Percentiles rank a stretch among this genome's conserved stretches.
Evolutionary conservation across 2,888 invertebrate genomes (phyloP).

Genomic region (Nymphalis c-album): DNA sequence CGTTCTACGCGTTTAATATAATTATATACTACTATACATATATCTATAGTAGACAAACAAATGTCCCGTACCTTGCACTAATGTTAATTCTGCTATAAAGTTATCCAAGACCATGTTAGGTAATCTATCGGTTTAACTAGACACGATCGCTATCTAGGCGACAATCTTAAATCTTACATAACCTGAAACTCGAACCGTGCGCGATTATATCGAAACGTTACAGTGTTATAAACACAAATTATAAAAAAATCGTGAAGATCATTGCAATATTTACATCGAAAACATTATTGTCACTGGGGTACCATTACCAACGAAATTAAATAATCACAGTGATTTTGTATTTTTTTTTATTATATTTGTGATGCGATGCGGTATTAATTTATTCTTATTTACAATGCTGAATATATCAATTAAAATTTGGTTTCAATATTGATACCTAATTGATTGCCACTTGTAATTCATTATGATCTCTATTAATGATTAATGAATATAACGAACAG

Average conservation of each 20-base stretch:
- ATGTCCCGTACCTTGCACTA: slow-evolving; percentile 27
- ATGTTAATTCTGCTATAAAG: slow-evolving; percentile 36
- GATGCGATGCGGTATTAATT: too few species aligned
- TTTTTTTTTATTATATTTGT: too few species aligned
- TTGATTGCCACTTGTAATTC: too few species aligned
- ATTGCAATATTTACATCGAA: neutral
- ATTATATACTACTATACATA: neutral
- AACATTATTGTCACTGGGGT: too few species aligned
- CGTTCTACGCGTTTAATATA: neutral
- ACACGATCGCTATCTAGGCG: slow-evolving; percentile 38
- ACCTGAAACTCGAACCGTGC: slow-evolving; percentile 34
- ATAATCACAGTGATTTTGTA: too few species aligned
- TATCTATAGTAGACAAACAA: slow-evolving; percentile 15
- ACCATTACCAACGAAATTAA: too few species aligned
- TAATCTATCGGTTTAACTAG: slow-evolving; percentile 38
- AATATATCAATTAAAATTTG: too few species aligned
- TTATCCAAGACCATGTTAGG: slow-evolving; percentile 38
- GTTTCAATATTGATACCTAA: too few species aligned
- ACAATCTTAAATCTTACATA: slow-evolving; percentile 38
- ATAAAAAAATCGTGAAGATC: slow-evolving; percentile 13
- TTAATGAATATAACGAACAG: neutral
- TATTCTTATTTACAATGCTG: too few species aligned
- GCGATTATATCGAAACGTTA: slow-evolving; percentile 29
- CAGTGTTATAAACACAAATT: slow-evolving; percentile 1
- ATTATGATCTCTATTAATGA: too few species aligned